phyloP scores from a whole-genome alignment of 1,140 invertebrate genomes.

The Caenorhabditis tropicalis region DNA sequence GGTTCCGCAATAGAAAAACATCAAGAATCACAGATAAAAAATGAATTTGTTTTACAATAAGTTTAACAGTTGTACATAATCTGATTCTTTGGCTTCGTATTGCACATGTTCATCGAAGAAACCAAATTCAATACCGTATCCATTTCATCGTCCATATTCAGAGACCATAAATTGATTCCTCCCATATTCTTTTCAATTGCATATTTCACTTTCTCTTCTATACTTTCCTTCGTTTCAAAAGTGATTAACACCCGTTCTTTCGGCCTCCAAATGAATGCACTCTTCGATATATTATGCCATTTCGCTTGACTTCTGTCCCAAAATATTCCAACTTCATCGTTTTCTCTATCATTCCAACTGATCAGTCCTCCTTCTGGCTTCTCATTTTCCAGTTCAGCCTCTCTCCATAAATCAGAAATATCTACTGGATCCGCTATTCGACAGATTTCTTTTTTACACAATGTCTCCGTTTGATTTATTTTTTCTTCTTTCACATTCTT shows the following conservation, averaged over 20 bases:
- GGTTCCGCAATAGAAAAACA: too few relatives aligned
- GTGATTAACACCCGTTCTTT: not conserved
- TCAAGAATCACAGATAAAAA: too few relatives aligned
- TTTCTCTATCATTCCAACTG: not conserved
- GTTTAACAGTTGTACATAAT: not conserved
- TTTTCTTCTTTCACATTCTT: not conserved
- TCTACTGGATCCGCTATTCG: not conserved
- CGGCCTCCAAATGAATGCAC: not conserved
- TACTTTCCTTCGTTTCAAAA: not conserved
- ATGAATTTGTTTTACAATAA: not conserved
- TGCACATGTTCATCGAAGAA: not conserved
- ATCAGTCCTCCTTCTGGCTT: not conserved
- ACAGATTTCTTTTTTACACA: not conserved
- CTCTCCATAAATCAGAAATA: not conserved
- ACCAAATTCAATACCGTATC: not conserved
- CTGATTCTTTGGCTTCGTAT: not conserved
- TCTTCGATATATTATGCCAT: not conserved
- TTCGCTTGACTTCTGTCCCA: not conserved
- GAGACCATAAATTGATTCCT: not conserved
- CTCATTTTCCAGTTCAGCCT: not conserved
- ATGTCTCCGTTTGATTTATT: not conserved
- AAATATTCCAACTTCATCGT: not conserved
- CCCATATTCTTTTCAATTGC: not conserved
- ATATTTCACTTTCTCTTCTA: not conserved
- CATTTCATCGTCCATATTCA: conserved; percentile 20